Conservation (phyloP, 2,113 vertebrate genomes). For the Cephalophus harveyi region DNA sequence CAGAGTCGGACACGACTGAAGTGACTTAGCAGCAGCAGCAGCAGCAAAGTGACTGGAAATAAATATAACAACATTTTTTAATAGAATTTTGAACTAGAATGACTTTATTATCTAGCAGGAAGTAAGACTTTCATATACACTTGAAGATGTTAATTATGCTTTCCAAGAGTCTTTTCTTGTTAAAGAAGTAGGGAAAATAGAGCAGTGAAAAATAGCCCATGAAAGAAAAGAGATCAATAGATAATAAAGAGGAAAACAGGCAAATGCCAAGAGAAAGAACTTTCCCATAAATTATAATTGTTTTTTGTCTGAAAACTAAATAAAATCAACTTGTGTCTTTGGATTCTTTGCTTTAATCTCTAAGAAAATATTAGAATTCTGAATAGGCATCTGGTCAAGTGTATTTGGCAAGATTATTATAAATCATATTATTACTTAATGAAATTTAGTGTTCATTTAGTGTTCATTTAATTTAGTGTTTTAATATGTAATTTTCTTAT, state of each 20-base stretch:
- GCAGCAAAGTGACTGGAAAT: neutral
- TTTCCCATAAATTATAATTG: neutral
- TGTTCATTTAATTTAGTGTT: neutral
- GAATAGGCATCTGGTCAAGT: neutral
- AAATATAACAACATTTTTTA: neutral
- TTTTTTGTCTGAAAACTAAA: constrained; percentile 4
- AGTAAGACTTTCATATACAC: neutral
- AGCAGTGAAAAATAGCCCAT: neutral
- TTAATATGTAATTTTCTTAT: neutral
- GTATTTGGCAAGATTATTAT: neutral
- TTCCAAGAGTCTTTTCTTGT: neutral
- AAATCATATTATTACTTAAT: neutral
- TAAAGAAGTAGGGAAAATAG: constrained; percentile 13
- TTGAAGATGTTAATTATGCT: neutral
- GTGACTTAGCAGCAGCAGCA: no score
- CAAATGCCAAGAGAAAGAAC: neutral
- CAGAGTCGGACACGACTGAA: no score
- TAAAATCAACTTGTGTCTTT: neutral
- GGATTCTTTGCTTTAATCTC: neutral
- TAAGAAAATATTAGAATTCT: neutral
- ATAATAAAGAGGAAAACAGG: neutral
- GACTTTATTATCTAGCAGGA: neutral
- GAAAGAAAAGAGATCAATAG: neutral
- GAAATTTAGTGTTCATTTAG: neutral
- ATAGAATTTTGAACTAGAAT: neutral